Evolutionary conservation across 2,113 vertebrate species (phyloP).

Genomic region (Stercorarius parasiticus): DNA sequence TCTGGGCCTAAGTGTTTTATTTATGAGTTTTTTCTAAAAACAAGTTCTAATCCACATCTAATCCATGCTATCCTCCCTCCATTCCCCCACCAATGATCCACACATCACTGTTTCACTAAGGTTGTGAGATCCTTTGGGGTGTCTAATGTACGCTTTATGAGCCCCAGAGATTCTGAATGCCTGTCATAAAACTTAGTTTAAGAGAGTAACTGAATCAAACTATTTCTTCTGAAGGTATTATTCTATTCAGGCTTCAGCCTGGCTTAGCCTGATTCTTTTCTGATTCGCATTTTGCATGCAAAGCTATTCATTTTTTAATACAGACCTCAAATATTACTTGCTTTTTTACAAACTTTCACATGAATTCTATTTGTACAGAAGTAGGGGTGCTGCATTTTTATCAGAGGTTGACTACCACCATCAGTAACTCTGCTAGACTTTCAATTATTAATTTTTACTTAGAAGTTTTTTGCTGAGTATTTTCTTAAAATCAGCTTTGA

Average conservation of each 20-base stretch:
- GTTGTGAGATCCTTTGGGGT: not conserved
- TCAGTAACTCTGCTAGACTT: not conserved
- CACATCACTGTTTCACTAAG: not conserved
- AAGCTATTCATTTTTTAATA: not conserved
- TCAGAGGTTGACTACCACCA: not conserved
- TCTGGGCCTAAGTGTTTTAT: slow-evolving; percentile 52
- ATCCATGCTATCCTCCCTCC: slow-evolving; percentile 34
- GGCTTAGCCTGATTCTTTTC: not conserved
- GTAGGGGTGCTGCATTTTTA: not conserved
- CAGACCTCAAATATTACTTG: not conserved
- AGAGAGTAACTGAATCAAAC: not conserved
- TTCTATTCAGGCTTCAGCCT: not conserved
- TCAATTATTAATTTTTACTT: not conserved
- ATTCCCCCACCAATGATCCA: not conserved
- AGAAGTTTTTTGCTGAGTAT: not conserved
- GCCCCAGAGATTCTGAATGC: not conserved
- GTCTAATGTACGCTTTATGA: not conserved
- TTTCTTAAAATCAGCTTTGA: not conserved
- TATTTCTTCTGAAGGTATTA: not conserved
- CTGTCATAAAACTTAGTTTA: not conserved
- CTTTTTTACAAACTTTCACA: not conserved
- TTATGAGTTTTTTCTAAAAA: slow-evolving; percentile 64
- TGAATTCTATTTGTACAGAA: not conserved
- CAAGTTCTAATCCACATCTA: slow-evolving; percentile 54
- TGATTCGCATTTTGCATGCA: not conserved